Percentiles rank a stretch among this genome's conserved stretches.
phyloP scores from a whole-genome alignment of 1,140 invertebrate genomes.

The Lepidurus packardi region DNA sequence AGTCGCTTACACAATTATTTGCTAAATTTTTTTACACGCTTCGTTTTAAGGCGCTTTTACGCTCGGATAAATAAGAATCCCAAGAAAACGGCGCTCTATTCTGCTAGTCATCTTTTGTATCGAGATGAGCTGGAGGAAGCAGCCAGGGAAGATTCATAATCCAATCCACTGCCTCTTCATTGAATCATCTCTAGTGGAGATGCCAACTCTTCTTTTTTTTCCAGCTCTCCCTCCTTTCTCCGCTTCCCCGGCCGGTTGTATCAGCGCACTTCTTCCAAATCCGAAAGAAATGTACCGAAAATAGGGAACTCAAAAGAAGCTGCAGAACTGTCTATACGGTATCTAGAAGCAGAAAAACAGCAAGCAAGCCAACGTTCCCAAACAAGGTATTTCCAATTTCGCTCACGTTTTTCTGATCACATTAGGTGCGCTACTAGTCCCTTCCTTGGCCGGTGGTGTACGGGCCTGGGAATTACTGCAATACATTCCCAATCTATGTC shows the following conservation, averaged over 20 bases:
- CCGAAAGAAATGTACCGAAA: background rate
- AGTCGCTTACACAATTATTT: no score
- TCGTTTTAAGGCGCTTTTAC: no score
- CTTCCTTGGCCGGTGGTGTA: background rate
- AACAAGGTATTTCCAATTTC: conserved; percentile 22
- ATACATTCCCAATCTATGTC: conserved; percentile 19
- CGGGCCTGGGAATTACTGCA: conserved; percentile 2
- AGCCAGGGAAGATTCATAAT: background rate
- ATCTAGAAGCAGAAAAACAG: background rate
- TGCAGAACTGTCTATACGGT: background rate
- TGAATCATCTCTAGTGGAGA: background rate
- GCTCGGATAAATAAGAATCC: no score
- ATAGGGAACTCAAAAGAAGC: background rate
- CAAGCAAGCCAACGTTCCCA: background rate
- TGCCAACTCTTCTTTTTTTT: background rate
- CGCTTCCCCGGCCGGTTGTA: background rate
- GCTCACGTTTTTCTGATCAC: conserved; percentile 21
- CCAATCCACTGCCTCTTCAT: conserved; percentile 11
- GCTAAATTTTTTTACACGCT: no score
- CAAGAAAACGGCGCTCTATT: no score
- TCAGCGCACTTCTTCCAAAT: background rate
- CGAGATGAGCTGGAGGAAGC: background rate
- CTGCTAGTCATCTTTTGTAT: no score
- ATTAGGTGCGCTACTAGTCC: conserved; percentile 21
- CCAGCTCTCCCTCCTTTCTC: no score